A percentile compares a stretch with the other conserved stretches of the same genome.
These are phyloP conservation scores for Trichomalopsis sarcophagae DNA, from an alignment of 1,140 invertebrate genomes.

Conservation along the genomic window DNA sequence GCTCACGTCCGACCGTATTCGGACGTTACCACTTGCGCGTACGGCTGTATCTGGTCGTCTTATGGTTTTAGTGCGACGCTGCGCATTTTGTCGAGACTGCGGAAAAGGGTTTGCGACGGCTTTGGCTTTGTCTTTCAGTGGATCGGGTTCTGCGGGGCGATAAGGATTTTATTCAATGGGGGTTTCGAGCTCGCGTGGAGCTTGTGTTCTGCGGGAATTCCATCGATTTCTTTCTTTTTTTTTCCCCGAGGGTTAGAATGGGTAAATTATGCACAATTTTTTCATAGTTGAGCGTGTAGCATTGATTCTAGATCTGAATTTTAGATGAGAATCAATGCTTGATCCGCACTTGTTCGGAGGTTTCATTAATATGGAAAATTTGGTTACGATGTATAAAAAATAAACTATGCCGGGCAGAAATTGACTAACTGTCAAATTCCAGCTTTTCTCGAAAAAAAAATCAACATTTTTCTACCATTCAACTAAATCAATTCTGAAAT, in stretches of 20 bases:
- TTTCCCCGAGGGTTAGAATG: neutral
- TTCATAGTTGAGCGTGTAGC: neutral
- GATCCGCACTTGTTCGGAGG: neutral
- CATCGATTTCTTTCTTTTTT: neutral
- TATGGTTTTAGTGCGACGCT: neutral
- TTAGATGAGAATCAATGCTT: neutral
- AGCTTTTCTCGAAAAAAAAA: no score
- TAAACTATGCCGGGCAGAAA: neutral
- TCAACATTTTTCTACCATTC: no score
- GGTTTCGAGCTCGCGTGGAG: neutral
- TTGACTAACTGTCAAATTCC: no score
- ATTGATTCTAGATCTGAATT: neutral
- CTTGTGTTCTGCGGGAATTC: neutral
- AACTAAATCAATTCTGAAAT: no score
- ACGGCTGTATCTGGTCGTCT: neutral
- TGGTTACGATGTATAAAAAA: neutral
- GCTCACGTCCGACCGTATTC: neutral
- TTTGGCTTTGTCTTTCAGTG: neutral
- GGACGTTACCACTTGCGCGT: neutral
- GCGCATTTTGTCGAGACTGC: neutral
- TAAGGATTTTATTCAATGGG: neutral
- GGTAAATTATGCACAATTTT: no score
- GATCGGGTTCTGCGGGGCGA: neutral
- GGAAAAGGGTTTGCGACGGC: neutral
- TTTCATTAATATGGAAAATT: neutral